Percentiles rank a stretch among this genome's conserved stretches.
phyloP scores from a whole-genome alignment of 1,140 invertebrate species.

The Lerema accius region DNA sequence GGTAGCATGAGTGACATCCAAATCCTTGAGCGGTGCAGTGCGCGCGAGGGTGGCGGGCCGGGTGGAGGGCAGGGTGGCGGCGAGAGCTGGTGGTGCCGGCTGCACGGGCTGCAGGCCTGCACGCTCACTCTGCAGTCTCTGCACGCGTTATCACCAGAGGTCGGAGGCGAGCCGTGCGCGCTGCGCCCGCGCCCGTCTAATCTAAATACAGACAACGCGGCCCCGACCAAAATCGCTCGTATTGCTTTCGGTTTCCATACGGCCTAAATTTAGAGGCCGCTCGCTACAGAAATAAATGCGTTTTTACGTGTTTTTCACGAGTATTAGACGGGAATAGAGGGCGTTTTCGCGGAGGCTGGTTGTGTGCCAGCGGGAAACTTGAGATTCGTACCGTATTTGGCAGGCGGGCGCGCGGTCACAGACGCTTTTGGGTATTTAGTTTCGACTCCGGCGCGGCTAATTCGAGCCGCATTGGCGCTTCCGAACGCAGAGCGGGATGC shows the following conservation, averaged over 20 bases:
- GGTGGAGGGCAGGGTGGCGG: slow-evolving; percentile 7
- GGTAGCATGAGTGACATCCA: slow-evolving; percentile 75
- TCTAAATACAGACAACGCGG: slow-evolving; percentile 79
- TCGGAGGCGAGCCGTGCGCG: slow-evolving; percentile 47
- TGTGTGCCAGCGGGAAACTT: slow-evolving; percentile 68
- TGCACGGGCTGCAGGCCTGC: slow-evolving; percentile 37
- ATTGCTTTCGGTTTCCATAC: slow-evolving; percentile 78
- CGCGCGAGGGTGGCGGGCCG: slow-evolving; percentile 15
- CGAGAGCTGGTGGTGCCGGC: slow-evolving; percentile 20
- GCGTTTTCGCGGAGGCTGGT: slow-evolving; percentile 53
- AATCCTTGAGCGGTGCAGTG: slow-evolving; percentile 38
- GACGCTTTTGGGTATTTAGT: slow-evolving; percentile 77
- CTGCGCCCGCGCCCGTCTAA: slow-evolving; percentile 59
- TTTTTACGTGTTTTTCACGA: slow-evolving; percentile 78
- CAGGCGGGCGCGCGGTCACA: slow-evolving; percentile 56
- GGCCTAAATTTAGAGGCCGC: slow-evolving; percentile 80
- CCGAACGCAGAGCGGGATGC: slow-evolving; percentile 47
- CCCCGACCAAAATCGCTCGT: slow-evolving; percentile 75
- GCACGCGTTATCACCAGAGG: slow-evolving; percentile 41
- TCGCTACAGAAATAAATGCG: slow-evolving; percentile 78
- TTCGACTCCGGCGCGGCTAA: slow-evolving; percentile 55
- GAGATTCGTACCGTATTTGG: slow-evolving; percentile 78
- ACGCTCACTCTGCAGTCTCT: slow-evolving; percentile 36
- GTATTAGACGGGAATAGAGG: slow-evolving; percentile 72
- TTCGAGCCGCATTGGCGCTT: slow-evolving; percentile 39